These are phyloP conservation scores for Hozukius guyotensis DNA, from an alignment of 2,797 vertebrate species.

Conservation along the genomic window DNA sequence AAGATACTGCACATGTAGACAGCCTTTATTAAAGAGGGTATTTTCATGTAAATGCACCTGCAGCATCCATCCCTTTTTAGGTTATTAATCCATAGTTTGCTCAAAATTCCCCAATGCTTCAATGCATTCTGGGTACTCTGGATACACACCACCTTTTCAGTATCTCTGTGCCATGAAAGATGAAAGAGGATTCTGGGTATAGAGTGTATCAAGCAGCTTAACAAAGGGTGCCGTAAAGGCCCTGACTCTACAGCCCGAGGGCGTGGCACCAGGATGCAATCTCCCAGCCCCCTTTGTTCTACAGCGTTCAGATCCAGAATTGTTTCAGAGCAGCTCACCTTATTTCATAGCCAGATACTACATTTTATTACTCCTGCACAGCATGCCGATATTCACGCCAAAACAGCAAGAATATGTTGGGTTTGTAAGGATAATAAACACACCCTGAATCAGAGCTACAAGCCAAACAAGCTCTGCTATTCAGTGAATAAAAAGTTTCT, in stretches of 20 bases:
- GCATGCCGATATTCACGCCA: conserved; percentile 15
- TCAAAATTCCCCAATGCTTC: conserved; percentile 14
- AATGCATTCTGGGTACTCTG: conserved; percentile 41
- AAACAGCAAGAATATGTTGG: conserved; percentile 16
- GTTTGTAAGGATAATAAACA: conserved; percentile 25
- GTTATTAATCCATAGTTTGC: conserved; percentile 30
- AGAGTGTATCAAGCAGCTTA: conserved; percentile 66
- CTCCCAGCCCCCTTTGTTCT: conserved; percentile 68
- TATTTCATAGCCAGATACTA: conserved; percentile 34
- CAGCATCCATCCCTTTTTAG: background rate
- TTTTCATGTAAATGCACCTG: conserved; percentile 21
- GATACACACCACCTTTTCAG: conserved; percentile 43
- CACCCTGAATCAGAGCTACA: conserved; percentile 12
- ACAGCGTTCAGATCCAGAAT: conserved; percentile 45
- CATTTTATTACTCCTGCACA: conserved; percentile 11
- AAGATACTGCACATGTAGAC: background rate
- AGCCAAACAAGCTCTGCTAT: conserved; percentile 1
- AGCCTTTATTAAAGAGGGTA: background rate
- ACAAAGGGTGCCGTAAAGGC: conserved; percentile 67
- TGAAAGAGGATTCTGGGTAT: conserved; percentile 68
- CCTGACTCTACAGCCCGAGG: conserved; percentile 66
- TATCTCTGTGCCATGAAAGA: conserved; percentile 56
- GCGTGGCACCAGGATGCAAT: conserved; percentile 68
- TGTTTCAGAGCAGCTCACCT: conserved; percentile 57
- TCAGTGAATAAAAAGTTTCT: background rate